These are phyloP conservation scores for Neuroterus valhalla DNA, from an alignment of 1,140 invertebrate species.

Conservation along the genomic window DNA sequence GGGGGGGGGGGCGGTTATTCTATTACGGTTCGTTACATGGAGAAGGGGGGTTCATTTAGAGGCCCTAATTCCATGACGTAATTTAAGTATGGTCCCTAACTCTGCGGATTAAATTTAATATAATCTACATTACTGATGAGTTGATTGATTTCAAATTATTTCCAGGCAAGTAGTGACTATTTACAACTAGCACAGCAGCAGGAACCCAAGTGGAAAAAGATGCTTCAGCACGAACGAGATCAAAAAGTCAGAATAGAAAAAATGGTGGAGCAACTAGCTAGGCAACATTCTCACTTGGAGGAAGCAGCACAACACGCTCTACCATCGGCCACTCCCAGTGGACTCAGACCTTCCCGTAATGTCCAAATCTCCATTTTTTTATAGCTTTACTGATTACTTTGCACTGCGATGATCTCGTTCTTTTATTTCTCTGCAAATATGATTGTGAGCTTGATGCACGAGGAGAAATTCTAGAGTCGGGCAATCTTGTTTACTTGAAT, in stretches of 20 bases:
- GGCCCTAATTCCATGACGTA: too few species aligned
- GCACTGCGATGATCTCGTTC: too few species aligned
- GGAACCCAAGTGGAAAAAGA: slow-evolving; percentile 91
- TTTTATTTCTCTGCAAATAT: too few species aligned
- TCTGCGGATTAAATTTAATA: background rate
- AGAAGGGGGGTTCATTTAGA: too few species aligned
- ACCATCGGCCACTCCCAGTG: slow-evolving; percentile 68
- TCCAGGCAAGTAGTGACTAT: slow-evolving; percentile 92
- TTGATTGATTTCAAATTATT: slow-evolving; percentile 37
- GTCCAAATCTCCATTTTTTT: background rate
- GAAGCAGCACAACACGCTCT: slow-evolving; percentile 82
- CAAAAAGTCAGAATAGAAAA: slow-evolving; percentile 95
- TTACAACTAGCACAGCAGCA: slow-evolving; percentile 89
- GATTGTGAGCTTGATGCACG: too few species aligned
- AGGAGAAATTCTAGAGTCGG: too few species aligned
- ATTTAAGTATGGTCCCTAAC: background rate
- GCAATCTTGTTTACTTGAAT: too few species aligned
- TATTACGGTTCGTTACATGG: too few species aligned
- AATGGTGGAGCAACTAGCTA: slow-evolving; percentile 96
- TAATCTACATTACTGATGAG: background rate
- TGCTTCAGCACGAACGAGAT: slow-evolving; percentile 95
- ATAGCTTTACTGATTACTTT: background rate
- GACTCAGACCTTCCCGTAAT: slow-evolving; percentile 71
- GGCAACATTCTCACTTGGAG: slow-evolving; percentile 96
- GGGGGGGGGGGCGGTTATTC: too few species aligned